Evolutionary conservation across 2,888 invertebrate species (phyloP).

Genomic region (Cactoblastis cactorum): DNA sequence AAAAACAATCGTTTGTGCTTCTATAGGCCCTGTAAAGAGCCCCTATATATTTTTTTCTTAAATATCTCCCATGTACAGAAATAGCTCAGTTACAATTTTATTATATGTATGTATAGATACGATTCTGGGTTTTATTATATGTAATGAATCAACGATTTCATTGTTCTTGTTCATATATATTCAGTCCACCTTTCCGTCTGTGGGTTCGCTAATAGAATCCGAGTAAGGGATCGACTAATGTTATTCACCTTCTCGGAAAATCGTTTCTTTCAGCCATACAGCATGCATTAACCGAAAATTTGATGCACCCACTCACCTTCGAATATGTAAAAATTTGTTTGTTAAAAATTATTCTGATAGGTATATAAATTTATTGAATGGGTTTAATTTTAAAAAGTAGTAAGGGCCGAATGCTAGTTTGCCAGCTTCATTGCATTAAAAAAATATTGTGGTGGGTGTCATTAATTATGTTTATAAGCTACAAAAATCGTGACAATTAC

Average conservation of each 20-base stretch:
- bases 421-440: no score
- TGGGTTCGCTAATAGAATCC: slow-evolving; percentile 50
- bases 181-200: slow-evolving; percentile 21
- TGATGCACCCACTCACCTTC: slow-evolving; percentile 17
- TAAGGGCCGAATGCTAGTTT: no score
- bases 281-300: slow-evolving; percentile 68
- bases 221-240: slow-evolving; percentile 61
- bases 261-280: slow-evolving; percentile 68
- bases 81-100: neutral
- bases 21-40: no score
- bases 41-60: no score
- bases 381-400: no score
- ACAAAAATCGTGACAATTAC: no score
- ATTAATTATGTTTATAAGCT: no score
- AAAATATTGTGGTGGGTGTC: no score
- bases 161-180: slow-evolving; percentile 12
- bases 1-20: no score
- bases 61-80: no score
- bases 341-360: no score
- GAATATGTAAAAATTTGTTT: neutral
- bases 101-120: neutral
- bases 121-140: neutral
- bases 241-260: slow-evolving; percentile 75
- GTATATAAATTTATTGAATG: no score
- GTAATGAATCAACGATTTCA: slow-evolving; percentile 4